Evolutionary conservation across 2,797 vertebrate genomes (phyloP).

Genomic region (Semaprochilodus insignis): DNA sequence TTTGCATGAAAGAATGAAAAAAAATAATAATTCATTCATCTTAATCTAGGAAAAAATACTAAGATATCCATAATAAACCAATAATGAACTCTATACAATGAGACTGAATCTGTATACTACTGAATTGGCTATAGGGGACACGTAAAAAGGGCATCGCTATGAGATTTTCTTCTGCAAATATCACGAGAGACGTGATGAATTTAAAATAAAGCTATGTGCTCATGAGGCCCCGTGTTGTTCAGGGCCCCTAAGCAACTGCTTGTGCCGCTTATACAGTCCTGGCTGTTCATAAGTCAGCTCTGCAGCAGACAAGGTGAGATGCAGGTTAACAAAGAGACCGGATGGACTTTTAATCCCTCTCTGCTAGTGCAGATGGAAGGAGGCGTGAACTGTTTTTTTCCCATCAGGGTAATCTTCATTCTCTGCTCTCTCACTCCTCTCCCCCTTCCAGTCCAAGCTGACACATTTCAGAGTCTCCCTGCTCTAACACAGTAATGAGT

Average conservation of each 20-base stretch:
- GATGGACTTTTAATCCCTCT: not conserved
- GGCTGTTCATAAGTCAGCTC: not conserved
- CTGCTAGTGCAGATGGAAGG: constrained; percentile 25
- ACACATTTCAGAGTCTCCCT: not conserved
- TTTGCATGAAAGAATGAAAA: too few relatives aligned
- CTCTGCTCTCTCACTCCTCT: not conserved
- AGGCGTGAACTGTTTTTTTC: not conserved
- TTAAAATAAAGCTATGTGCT: not conserved
- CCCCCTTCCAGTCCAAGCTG: not conserved
- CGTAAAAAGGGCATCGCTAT: too few relatives aligned
- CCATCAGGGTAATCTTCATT: not conserved
- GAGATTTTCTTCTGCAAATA: too few relatives aligned
- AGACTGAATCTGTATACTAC: too few relatives aligned
- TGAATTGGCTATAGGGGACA: not conserved
- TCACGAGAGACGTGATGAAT: too few relatives aligned
- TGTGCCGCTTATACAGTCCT: not conserved
- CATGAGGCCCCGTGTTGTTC: not conserved
- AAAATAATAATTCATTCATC: too few relatives aligned
- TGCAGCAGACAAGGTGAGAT: not conserved
- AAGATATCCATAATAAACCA: too few relatives aligned
- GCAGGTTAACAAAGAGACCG: constrained; percentile 7
- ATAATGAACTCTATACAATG: too few relatives aligned
- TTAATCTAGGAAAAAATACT: too few relatives aligned
- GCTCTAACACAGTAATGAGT: not conserved
- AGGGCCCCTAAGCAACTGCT: not conserved